Evolutionary conservation across 2,113 vertebrate genomes (phyloP).

Genomic region (Pardalotus punctatus): DNA sequence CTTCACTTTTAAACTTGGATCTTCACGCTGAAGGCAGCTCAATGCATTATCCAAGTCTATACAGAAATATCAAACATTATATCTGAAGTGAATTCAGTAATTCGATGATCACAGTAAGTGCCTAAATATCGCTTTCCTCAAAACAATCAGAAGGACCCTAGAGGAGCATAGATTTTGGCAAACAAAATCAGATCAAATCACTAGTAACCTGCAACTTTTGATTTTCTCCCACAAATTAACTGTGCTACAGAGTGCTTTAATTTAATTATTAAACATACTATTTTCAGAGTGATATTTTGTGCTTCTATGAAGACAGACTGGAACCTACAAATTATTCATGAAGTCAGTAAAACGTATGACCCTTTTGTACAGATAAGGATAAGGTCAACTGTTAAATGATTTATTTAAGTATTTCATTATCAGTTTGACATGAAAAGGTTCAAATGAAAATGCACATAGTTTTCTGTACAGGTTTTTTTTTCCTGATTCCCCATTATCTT

Average conservation of each 20-base stretch:
- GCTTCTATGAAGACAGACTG: background rate
- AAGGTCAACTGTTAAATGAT: background rate
- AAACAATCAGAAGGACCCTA: background rate
- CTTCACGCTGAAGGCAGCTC: slow-evolving; percentile 91
- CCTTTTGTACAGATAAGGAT: background rate
- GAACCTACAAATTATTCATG: background rate
- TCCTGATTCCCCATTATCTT: background rate
- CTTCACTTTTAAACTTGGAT: slow-evolving; percentile 87
- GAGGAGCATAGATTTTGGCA: background rate
- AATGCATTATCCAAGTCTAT: slow-evolving; percentile 91
- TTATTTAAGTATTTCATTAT: background rate
- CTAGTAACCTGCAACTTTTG: background rate
- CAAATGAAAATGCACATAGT: background rate
- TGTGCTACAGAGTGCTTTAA: background rate
- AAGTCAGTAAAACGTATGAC: background rate
- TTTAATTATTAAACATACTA: background rate
- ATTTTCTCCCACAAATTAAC: background rate
- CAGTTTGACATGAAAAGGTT: background rate
- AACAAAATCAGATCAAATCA: background rate
- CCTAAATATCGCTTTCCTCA: background rate
- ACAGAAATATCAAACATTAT: background rate
- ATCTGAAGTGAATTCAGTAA: background rate
- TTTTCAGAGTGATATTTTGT: background rate
- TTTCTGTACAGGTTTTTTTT: background rate
- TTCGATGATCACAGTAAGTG: background rate